Evolutionary conservation across 2,113 vertebrate species (phyloP).

Genomic region (Pluvialis apricaria): DNA sequence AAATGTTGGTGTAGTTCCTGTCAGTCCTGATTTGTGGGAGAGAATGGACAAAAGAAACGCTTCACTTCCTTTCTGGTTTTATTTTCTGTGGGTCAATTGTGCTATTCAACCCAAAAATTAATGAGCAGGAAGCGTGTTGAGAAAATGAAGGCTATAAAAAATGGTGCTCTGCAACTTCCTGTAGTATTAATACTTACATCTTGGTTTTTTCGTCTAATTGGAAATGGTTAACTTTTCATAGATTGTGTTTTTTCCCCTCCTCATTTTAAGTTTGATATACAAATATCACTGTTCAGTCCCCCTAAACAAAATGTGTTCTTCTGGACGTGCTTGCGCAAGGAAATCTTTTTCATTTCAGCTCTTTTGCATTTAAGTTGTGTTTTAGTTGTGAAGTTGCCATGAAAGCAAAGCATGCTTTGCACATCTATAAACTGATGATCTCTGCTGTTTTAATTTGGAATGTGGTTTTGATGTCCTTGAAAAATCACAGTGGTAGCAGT

Average conservation of each 20-base stretch:
- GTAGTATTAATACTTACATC: neutral
- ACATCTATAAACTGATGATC: slow-evolving; percentile 59
- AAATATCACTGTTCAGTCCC: neutral
- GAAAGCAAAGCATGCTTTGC: slow-evolving; percentile 16
- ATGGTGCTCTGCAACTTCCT: neutral
- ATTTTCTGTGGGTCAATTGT: neutral
- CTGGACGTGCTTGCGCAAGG: neutral
- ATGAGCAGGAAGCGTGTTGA: neutral
- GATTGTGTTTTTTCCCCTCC: neutral
- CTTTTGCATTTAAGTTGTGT: neutral
- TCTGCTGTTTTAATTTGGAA: slow-evolving; percentile 66
- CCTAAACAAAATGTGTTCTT: neutral
- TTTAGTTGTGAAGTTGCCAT: slow-evolving; percentile 25
- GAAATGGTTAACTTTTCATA: neutral
- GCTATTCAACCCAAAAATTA: neutral
- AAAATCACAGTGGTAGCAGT: slow-evolving; percentile 64
- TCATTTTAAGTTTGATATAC: neutral
- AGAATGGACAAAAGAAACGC: neutral
- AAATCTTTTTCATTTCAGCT: neutral
- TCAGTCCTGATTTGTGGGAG: neutral
- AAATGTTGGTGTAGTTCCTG: neutral
- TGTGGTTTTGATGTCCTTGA: slow-evolving; percentile 72
- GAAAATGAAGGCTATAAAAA: neutral
- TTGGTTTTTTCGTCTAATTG: neutral
- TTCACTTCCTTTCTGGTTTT: neutral